Percentiles rank a stretch among this genome's conserved stretches.
phyloP scores from a whole-genome alignment of 2,113 vertebrate species.

The Cardinalis cardinalis region DNA sequence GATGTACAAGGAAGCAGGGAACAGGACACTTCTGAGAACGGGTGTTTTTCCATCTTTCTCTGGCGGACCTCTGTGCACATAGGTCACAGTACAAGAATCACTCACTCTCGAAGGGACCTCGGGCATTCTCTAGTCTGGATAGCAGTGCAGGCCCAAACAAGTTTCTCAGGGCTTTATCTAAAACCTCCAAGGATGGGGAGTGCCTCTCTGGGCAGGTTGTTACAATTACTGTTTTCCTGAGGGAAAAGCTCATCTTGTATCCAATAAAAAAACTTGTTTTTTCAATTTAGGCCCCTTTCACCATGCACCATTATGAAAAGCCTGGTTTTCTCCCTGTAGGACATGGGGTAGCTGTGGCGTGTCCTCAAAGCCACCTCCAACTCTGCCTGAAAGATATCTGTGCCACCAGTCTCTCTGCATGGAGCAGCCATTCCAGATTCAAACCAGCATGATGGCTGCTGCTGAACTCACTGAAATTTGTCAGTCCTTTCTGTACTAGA shows the following conservation, averaged over 20 bases:
- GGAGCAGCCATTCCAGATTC: background rate
- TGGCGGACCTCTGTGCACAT: too few species aligned
- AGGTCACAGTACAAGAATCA: too few species aligned
- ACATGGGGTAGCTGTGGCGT: background rate
- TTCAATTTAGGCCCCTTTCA: background rate
- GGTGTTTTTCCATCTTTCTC: too few species aligned
- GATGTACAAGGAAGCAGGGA: too few species aligned
- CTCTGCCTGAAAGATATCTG: background rate
- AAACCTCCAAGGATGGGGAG: background rate
- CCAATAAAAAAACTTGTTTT: background rate
- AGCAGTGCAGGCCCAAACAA: background rate
- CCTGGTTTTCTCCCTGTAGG: background rate
- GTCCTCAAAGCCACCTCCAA: background rate
- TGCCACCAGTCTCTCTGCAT: accelerated
- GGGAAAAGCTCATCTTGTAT: background rate
- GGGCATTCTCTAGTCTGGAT: too few species aligned
- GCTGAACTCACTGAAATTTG: background rate
- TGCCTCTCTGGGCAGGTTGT: background rate
- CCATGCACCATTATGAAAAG: background rate
- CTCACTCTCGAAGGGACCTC: too few species aligned
- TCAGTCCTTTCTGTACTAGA: background rate
- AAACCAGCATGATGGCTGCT: background rate
- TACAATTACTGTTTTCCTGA: background rate
- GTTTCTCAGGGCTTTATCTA: background rate
- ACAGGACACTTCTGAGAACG: too few species aligned